Evolutionary conservation across 1,140 invertebrate species (phyloP), one percentile per base, ranked within the genome.

Genomic region (Meloidogyne hapla): DNA sequence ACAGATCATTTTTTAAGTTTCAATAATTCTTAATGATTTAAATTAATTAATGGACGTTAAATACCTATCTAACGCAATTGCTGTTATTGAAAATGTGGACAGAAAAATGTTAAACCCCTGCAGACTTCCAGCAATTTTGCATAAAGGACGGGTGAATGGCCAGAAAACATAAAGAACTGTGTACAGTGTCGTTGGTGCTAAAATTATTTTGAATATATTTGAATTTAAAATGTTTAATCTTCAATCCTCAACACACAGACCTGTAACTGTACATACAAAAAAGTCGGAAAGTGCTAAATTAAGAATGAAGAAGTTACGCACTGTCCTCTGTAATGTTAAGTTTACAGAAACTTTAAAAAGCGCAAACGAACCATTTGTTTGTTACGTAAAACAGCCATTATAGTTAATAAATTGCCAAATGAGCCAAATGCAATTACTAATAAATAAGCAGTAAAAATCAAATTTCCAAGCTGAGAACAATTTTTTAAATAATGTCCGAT

Each of bases 21-120:
- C n/a, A n/a, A n/a, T n/a, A n/a, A n/a, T n/a, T n/a, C n/a, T n/a
- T n/a, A n/a, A n/a, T n/a, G n/a, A n/a, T n/a, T n/a, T n/a, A n/a
- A n/a, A n/a, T n/a, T n/a, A n/a, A n/a, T n/a, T n/a, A n/a, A n/a
- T n/a, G n/a, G n/a, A n/a, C n/a, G n/a, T n/a, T n/a, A n/a, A 13
- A 18, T 64, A 89, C 73, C 88, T 81, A 75, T 89, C 87, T n/a
- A 88, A 82, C 0, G 88, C 88, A 67, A 88, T 87, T 9, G 88
- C 87, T 15, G 88, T 79, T 21, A 88, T 86, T 2, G 87, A 88
- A 72, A 88, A 87, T 10, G 88, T 89, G 1, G 88, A 88, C n/a
- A 88, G 83, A 75, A 88, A 88, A 21, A 86, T 78, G 68, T 86
- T 86, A 68, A 87, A 87, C 6, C 86, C 85, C 70, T 87, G 84